Conservation (phyloP, 1,140 invertebrate genomes). For the Steinernema khuongi region DNA sequence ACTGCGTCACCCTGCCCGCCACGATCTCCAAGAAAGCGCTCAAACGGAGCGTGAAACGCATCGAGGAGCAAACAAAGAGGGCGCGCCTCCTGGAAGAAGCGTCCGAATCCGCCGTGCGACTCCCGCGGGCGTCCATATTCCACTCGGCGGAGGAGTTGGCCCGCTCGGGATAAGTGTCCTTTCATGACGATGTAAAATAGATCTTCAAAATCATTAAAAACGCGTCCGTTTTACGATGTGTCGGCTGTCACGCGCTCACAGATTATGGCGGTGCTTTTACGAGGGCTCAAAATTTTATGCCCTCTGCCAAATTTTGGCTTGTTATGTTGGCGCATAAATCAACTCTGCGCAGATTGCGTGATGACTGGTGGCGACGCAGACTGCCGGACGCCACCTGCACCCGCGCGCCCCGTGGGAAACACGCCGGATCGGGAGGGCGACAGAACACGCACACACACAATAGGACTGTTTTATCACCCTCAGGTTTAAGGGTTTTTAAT, state of each 20-base stretch:
- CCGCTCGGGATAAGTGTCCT: neutral
- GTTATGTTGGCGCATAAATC: neutral
- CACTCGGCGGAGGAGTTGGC: neutral
- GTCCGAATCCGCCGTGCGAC: neutral
- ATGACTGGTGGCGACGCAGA: no score
- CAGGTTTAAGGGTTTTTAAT: no score
- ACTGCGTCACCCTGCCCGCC: neutral
- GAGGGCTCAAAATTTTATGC: neutral
- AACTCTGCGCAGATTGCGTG: no score
- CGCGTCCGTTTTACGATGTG: neutral
- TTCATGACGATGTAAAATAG: neutral
- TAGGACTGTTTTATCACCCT: no score
- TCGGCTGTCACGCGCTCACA: neutral
- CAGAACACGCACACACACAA: no score
- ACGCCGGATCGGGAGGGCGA: no score
- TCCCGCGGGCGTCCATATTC: neutral
- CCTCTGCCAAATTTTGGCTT: neutral
- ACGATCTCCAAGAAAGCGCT: slow-evolving; percentile 7
- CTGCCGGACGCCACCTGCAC: no score
- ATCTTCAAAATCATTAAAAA: neutral
- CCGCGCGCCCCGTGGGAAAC: no score
- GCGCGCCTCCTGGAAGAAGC: neutral
- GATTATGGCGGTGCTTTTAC: neutral
- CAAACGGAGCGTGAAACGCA: neutral
- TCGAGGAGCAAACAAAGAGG: neutral